Conservation (phyloP, 2,888 invertebrate species). For the Blastobasis adustella region DNA sequence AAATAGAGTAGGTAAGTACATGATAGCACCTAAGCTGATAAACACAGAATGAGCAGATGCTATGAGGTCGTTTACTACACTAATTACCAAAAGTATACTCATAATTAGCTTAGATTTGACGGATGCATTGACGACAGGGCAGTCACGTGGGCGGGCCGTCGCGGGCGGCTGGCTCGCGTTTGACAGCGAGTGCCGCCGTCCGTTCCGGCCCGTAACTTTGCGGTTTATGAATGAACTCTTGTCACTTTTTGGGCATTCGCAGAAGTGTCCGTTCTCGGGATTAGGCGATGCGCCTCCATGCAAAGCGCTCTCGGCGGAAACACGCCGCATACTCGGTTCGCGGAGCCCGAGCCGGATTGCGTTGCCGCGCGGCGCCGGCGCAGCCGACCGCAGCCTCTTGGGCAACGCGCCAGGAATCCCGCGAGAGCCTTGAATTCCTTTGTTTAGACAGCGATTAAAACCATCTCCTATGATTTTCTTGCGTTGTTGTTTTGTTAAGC, state of each 20-base stretch:
- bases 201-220: constrained; percentile 43
- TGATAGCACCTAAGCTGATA: no score
- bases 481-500: constrained; percentile 29
- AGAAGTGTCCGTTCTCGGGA: constrained; percentile 43
- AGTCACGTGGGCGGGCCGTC: constrained; percentile 17
- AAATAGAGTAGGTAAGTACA: no score
- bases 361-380: constrained; percentile 41
- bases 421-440: constrained; percentile 50
- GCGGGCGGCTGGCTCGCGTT: constrained; percentile 31
- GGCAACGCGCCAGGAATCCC: constrained; percentile 44
- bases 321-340: constrained; percentile 28
- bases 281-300: constrained; percentile 6
- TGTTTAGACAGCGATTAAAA: constrained; percentile 40
- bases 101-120: no score
- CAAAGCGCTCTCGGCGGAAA: constrained; percentile 36
- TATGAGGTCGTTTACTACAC: no score
- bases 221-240: constrained; percentile 48
- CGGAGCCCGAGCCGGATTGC: constrained; percentile 18
- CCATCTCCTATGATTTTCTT: constrained; percentile 31
- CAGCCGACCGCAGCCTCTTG: constrained; percentile 44
- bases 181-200: constrained; percentile 28
- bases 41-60: no score
- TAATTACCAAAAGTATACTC: no score
- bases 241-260: constrained; percentile 39
- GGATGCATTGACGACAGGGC: no score